A percentile compares a stretch with the other conserved stretches of the same genome.
Evolutionary conservation across 2,888 invertebrate genomes (phyloP).

Genomic region (Ochlodes sylvanus): DNA sequence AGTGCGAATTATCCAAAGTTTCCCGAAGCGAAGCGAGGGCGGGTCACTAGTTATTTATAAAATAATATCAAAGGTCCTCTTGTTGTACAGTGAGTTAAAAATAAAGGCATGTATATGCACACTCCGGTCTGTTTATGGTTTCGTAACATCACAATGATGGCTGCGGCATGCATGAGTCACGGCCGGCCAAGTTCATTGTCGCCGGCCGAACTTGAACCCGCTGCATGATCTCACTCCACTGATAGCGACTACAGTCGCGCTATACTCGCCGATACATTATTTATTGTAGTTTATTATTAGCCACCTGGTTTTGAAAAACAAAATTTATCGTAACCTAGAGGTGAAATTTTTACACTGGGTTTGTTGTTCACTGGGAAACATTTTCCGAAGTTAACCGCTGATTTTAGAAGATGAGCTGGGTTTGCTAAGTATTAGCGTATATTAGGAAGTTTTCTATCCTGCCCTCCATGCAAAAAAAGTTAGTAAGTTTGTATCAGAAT

Average conservation of each 20-base stretch:
- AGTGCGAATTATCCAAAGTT: too few relatives aligned
- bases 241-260: slow-evolving; percentile 43
- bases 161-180: slow-evolving; percentile 76
- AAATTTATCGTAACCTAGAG: too few relatives aligned
- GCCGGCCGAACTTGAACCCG: slow-evolving; percentile 82
- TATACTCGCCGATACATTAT: slow-evolving; percentile 52
- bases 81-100: slow-evolving; percentile 12
- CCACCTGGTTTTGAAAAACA: neutral
- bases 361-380: too few relatives aligned
- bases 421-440: too few relatives aligned
- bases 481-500: too few relatives aligned
- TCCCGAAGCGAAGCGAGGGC: too few relatives aligned
- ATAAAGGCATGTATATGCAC: slow-evolving; percentile 18
- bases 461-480: too few relatives aligned
- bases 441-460: too few relatives aligned
- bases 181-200: slow-evolving; percentile 84
- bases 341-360: too few relatives aligned
- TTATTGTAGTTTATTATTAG: neutral
- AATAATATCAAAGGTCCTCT: neutral
- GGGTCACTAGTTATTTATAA: neutral
- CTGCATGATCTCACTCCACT: slow-evolving; percentile 57
- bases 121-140: slow-evolving; percentile 74
- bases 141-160: slow-evolving; percentile 77
- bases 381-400: too few relatives aligned
- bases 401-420: too few relatives aligned